phyloP scores from a whole-genome alignment of 2,113 vertebrate genomes.

The Genyomyrus donnyi region DNA sequence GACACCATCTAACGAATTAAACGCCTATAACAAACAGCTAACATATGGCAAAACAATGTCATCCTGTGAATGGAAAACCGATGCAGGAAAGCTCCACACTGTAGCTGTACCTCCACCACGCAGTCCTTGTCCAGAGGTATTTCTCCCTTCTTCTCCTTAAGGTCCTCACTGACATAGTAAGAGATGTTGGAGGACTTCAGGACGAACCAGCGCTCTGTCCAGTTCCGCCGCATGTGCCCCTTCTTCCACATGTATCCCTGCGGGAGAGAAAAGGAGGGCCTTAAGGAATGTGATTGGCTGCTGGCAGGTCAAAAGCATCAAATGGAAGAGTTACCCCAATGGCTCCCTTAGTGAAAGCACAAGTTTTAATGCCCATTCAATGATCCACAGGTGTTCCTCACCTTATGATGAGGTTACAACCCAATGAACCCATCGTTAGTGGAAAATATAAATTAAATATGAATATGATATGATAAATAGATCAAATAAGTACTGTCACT shows the following conservation, averaged over 20 bases:
- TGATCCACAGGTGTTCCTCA: neutral
- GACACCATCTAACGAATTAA: too few species aligned
- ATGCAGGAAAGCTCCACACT: neutral
- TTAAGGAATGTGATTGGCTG: neutral
- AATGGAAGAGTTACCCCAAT: neutral
- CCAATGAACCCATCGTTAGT: neutral
- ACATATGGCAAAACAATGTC: neutral
- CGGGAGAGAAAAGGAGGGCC: neutral
- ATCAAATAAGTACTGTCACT: too few species aligned
- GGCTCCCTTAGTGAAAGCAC: neutral
- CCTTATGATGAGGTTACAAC: neutral
- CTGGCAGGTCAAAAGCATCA: neutral
- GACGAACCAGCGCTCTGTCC: slow-evolving; percentile 74
- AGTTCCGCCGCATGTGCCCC: slow-evolving; percentile 64
- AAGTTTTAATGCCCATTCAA: neutral
- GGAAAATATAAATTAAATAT: neutral
- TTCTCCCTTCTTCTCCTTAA: slow-evolving; percentile 66
- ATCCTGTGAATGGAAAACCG: neutral
- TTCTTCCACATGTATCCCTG: slow-evolving; percentile 74
- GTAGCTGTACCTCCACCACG: slow-evolving; percentile 51
- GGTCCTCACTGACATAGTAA: slow-evolving; percentile 60
- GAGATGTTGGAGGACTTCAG: slow-evolving; percentile 53
- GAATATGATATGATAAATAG: too few species aligned
- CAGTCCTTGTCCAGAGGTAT: slow-evolving; percentile 58
- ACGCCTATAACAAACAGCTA: neutral